A percentile compares a stretch with the other conserved stretches of the same genome.
Evolutionary conservation across 2,888 invertebrate species (phyloP).

Genomic region (Antheraea yamamai): DNA sequence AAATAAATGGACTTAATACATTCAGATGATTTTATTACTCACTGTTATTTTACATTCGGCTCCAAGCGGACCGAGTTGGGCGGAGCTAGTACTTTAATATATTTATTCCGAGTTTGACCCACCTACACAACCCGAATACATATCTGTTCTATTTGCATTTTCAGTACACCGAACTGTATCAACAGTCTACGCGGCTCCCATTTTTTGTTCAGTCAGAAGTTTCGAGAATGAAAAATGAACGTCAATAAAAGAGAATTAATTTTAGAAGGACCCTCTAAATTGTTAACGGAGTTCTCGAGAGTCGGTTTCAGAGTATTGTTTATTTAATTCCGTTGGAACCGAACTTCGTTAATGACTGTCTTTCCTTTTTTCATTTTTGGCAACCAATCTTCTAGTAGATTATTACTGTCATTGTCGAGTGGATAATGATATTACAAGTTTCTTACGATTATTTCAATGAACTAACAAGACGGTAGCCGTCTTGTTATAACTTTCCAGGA

Average conservation of each 20-base stretch:
- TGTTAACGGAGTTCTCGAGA: not conserved
- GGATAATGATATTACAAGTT: too few species aligned
- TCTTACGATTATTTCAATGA: too few species aligned
- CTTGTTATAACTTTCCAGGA: too few species aligned
- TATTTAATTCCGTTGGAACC: not conserved
- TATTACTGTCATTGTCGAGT: too few species aligned
- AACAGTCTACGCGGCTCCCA: not conserved
- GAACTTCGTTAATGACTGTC: not conserved
- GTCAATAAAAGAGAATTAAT: not conserved
- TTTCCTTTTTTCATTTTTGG: not conserved
- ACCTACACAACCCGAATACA: not conserved
- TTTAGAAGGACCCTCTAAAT: not conserved
- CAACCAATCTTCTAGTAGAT: too few species aligned
- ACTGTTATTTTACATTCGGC: too few species aligned
- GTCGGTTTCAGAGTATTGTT: not conserved
- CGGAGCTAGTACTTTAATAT: not conserved
- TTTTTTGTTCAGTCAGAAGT: not conserved
- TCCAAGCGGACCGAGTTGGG: too few species aligned
- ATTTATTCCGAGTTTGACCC: not conserved
- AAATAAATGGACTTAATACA: too few species aligned
- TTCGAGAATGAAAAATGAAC: constrained; percentile 13
- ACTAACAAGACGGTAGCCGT: too few species aligned
- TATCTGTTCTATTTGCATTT: constrained; percentile 4
- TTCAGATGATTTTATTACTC: too few species aligned
- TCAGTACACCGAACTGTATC: not conserved